Evolutionary conservation across 2,797 vertebrate species (phyloP), one percentile per base, ranked within the genome.

Genomic region (Gadopsis marmoratus): DNA sequence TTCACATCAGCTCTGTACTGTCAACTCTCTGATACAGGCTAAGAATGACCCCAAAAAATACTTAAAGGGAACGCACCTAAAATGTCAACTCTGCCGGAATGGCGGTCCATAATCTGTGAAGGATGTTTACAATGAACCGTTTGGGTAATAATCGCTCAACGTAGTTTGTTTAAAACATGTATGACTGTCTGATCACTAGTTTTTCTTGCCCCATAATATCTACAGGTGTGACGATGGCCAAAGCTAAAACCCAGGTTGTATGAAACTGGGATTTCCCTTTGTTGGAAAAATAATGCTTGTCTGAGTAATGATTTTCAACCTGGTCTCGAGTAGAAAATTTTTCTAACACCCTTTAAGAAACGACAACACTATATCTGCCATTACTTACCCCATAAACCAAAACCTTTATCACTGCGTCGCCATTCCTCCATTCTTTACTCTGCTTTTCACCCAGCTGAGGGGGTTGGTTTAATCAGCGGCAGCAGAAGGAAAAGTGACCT

Each of bases 401-500:
- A 71, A 50, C 17, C 7, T 56, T 48, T 66, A 26, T 43, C 45
- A 17, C 43, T 54, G 17, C 2, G 2, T 63, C n/a, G 13, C 7
- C 16, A n/a, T 47, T 47, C 54, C 21, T 51, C 33, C 3, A 8
- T 0, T 33, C 13, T 71, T 76, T 48, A 19, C 60, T 16, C 39
- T 48, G 35, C 67, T 13, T n/a, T 26, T 35, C 50, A 33, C 50
- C 74, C n/a, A 60, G 10, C 60, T 26, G 9, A 59, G 7, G 8
- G 7, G 45, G 29, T 59, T 53, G 19, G 29, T 78, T 60, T 76
- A 69, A 76, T 71, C 47, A 19, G 61, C 7, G 33, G 31, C 71
- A 48, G 39, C 1, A 16, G 56, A 53, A 68, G 56, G 60, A 74
- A 74, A 78, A 70, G 4, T 9, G 31, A 83, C 54, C 41, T 53